Evolutionary conservation across 64 coral and sea anemone species (phyloP).

Genomic region (Montipora cactus): DNA sequence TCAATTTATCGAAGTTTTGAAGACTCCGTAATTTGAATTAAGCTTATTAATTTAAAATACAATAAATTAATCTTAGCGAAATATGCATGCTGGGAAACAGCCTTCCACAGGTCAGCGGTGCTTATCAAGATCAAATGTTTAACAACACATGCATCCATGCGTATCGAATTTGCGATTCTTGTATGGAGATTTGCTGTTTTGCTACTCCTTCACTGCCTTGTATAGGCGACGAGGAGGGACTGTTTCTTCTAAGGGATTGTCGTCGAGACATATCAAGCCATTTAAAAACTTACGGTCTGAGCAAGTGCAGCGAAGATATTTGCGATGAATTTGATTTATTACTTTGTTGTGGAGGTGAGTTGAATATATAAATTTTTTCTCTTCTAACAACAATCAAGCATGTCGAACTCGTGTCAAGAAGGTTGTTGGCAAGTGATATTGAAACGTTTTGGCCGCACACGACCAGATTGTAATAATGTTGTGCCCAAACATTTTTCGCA

Average conservation of each 20-base stretch:
- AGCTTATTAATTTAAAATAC: neutral
- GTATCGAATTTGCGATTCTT: too few species aligned
- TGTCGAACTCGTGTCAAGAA: neutral
- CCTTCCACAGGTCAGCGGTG: neutral
- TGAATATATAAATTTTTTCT: neutral
- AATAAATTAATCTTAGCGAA: neutral
- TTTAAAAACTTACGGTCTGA: neutral
- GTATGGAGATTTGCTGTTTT: conserved; percentile 15
- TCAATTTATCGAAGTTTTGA: too few species aligned
- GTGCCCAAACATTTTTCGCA: too few species aligned
- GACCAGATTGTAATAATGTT: too few species aligned
- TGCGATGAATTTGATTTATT: neutral
- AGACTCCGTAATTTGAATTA: too few species aligned
- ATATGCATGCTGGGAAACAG: neutral
- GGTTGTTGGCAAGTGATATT: neutral
- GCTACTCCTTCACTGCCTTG: conserved; percentile 1
- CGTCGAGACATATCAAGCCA: neutral
- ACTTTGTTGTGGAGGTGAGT: conserved; percentile 23
- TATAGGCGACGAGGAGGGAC: neutral
- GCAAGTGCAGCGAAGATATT: conserved; percentile 1
- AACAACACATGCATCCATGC: neutral
- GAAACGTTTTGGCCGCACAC: too few species aligned
- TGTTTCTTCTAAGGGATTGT: neutral
- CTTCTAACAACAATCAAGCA: neutral
- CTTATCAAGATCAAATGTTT: neutral